phyloP scores from a whole-genome alignment of 2,113 vertebrate species.

The Malurus elegans region DNA sequence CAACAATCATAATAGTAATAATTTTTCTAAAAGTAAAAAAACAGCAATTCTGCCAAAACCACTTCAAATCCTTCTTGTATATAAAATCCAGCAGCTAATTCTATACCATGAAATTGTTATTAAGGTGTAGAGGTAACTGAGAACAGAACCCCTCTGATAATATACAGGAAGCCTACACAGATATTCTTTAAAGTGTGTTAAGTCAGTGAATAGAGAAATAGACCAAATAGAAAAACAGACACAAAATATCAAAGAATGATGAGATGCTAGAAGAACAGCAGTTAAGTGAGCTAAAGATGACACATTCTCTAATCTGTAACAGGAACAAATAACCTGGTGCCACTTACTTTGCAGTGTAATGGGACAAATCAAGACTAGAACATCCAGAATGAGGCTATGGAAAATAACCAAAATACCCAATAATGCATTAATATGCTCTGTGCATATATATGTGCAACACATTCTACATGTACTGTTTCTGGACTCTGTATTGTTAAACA shows the following conservation, averaged over 20 bases:
- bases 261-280: neutral
- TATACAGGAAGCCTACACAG: neutral
- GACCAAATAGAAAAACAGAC: neutral
- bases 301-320: neutral
- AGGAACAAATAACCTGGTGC: neutral
- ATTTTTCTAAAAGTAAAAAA: neutral
- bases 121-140: neutral
- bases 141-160: neutral
- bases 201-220: neutral
- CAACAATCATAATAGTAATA: neutral
- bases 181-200: neutral
- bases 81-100: neutral
- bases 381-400: neutral
- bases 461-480: neutral
- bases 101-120: neutral
- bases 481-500: neutral
- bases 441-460: neutral
- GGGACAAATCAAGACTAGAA: accelerated
- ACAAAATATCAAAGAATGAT: neutral
- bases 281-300: neutral
- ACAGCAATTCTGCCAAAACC: accelerated
- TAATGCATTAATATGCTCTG: neutral
- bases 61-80: neutral
- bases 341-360: neutral
- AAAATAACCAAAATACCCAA: neutral